Evolutionary conservation across 2,888 invertebrate species (phyloP).

Genomic region (Athalia circularis): DNA sequence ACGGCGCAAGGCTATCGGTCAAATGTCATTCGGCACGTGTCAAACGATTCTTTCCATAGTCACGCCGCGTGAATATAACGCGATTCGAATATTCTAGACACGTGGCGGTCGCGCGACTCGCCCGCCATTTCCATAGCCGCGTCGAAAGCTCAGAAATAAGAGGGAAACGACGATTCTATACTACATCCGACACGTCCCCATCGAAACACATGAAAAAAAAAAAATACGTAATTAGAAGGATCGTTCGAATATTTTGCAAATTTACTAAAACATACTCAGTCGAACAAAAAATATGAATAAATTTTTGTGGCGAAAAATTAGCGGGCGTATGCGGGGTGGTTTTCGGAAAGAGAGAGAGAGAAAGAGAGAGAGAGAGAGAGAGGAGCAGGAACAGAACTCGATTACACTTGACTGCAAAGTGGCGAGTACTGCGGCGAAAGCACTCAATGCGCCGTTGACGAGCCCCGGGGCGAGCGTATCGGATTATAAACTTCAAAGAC

Average conservation of each 20-base stretch:
- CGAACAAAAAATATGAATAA: background rate
- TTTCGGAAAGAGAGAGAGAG: background rate
- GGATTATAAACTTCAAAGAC: constrained; percentile 73
- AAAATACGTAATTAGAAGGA: background rate
- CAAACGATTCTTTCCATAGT: constrained; percentile 70
- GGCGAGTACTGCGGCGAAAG: constrained; percentile 68
- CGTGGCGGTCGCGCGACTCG: constrained; percentile 55
- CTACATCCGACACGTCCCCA: too few relatives aligned
- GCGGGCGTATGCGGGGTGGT: constrained; percentile 2
- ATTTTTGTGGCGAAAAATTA: background rate
- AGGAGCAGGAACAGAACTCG: constrained; percentile 45
- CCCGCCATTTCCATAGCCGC: constrained; percentile 35
- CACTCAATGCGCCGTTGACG: constrained; percentile 69
- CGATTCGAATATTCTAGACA: constrained; percentile 67
- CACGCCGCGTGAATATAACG: constrained; percentile 73
- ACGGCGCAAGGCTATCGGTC: constrained; percentile 64
- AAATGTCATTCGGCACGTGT: constrained; percentile 68
- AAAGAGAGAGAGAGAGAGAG: constrained; percentile 24
- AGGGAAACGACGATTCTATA: background rate
- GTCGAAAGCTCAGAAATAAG: constrained; percentile 29
- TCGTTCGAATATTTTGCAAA: too few relatives aligned
- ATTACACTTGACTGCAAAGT: constrained; percentile 65
- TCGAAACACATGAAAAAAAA: background rate
- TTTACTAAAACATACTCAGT: too few relatives aligned
- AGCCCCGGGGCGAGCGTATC: constrained; percentile 66